A percentile compares a stretch with the other conserved stretches of the same genome.
Evolutionary conservation across 1,140 invertebrate genomes (phyloP).

Genomic region (Caenorhabditis elegans): WBcel235 BX284606.5:16812001-16812500

Average conservation of each 20-base stretch:
- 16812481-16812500: no score
- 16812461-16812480: no score
- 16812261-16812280: neutral
- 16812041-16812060: constrained; percentile 23
- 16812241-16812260: neutral
- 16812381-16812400: constrained; percentile 21
- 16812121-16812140: neutral
- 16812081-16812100: neutral
- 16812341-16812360: neutral
- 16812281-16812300: neutral
- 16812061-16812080: neutral
- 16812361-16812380: neutral
- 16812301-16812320: no score
- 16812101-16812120: constrained; percentile 9
- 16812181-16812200: constrained; percentile 11
- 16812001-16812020: neutral
- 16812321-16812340: constrained; percentile 22
- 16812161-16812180: neutral
- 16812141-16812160: neutral
- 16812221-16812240: neutral
- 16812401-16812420: neutral
- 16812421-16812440: neutral
- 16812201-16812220: neutral
- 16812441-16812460: no score
- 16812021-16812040: neutral